phyloP scores from a whole-genome alignment of 1,140 invertebrate genomes.

The Sycophila sp. region DNA sequence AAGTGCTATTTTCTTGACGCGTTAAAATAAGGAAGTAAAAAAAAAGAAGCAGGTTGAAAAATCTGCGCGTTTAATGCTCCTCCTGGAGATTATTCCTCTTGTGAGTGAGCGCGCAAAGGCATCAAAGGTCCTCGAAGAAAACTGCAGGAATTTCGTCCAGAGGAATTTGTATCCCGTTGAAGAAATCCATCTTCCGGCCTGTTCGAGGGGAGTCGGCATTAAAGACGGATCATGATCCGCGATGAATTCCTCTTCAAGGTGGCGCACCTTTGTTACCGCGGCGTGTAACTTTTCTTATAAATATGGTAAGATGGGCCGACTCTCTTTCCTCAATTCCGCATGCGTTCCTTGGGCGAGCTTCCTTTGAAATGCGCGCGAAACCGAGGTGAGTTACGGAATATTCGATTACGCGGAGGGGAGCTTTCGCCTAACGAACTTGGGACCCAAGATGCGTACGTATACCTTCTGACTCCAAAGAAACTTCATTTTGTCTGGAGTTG shows the following conservation, averaged over 20 bases:
- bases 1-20: too few species aligned
- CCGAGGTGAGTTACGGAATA: slow-evolving; percentile 4
- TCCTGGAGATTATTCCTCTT: too few species aligned
- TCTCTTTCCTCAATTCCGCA: neutral
- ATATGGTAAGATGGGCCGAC: neutral
- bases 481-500: neutral
- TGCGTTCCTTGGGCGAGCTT: too few species aligned
- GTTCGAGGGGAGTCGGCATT: neutral
- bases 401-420: slow-evolving; percentile 9
- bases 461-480: neutral
- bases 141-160: neutral
- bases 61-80: too few species aligned
- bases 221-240: neutral
- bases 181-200: neutral
- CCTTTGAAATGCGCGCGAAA: neutral
- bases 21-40: too few species aligned
- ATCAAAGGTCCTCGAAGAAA: too few species aligned
- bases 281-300: slow-evolving; percentile 23
- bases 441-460: neutral
- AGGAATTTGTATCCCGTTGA: neutral
- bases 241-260: neutral
- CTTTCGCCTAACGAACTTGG: slow-evolving; percentile 7
- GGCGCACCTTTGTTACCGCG: neutral
- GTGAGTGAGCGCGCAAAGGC: too few species aligned
- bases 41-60: too few species aligned